Evolutionary conservation across 2,888 invertebrate species (phyloP).

Genomic region (Drosophila cognata): DNA sequence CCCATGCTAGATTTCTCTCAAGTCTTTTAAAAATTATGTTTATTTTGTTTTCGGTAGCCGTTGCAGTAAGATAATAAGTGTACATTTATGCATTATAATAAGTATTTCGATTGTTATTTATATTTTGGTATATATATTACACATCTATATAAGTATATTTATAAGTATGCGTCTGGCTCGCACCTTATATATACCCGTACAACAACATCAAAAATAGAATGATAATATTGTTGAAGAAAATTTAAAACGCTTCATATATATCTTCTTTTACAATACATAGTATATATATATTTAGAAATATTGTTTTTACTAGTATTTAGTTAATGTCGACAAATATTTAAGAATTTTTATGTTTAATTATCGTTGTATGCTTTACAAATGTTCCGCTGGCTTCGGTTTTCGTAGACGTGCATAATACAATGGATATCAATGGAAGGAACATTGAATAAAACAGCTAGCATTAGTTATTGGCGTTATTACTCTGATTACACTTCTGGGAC

Average conservation of each 20-base stretch:
- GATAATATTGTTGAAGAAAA: constrained; percentile 19
- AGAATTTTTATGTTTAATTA: constrained; percentile 19
- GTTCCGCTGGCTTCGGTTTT: constrained; percentile 11
- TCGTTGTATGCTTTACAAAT: constrained; percentile 43
- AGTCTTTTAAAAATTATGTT: constrained; percentile 30
- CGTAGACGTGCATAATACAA: constrained; percentile 15
- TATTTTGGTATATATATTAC: constrained; percentile 28
- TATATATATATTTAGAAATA: constrained; percentile 12
- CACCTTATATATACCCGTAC: constrained; percentile 10
- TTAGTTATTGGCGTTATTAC: constrained; percentile 29
- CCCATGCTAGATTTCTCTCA: constrained; percentile 2
- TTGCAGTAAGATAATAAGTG: constrained; percentile 37
- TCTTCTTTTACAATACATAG: background rate
- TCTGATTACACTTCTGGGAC: constrained; percentile 15
- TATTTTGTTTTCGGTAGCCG: constrained; percentile 12
- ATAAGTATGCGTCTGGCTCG: constrained; percentile 29
- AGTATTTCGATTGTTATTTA: constrained; percentile 8
- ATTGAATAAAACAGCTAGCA: constrained; percentile 23
- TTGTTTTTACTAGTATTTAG: constrained; percentile 10
- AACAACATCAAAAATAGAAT: constrained; percentile 48
- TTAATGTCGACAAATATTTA: constrained; percentile 19
- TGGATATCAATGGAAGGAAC: constrained; percentile 33
- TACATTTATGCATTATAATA: constrained; percentile 8
- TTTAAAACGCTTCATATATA: constrained; percentile 17
- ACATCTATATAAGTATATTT: constrained; percentile 25